These are phyloP conservation scores for Eudemis profundana DNA, from an alignment of 2,888 invertebrate genomes.

Conservation along the genomic window DNA sequence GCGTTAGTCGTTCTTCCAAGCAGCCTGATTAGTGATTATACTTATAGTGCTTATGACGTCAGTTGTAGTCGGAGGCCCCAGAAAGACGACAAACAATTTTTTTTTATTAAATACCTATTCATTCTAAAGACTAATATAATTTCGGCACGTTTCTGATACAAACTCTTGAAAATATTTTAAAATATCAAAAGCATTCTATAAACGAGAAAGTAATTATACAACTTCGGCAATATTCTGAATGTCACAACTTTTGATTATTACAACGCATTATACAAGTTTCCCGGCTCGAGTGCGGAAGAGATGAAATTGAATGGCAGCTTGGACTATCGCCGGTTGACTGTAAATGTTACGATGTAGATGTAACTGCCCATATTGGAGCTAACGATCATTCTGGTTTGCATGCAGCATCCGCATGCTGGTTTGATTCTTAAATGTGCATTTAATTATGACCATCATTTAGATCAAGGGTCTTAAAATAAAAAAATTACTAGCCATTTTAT, in stretches of 20 bases:
- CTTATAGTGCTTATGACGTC: too few relatives aligned
- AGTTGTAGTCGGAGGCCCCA: too few relatives aligned
- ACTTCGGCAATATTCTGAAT: slow-evolving; percentile 39
- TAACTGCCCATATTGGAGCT: slow-evolving; percentile 10
- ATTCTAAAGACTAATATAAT: not conserved
- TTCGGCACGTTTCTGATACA: not conserved
- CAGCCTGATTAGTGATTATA: too few relatives aligned
- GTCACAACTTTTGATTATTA: slow-evolving; percentile 34
- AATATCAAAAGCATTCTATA: slow-evolving; percentile 31
- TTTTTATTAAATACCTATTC: not conserved
- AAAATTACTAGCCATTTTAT: too few relatives aligned
- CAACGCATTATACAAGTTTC: slow-evolving; percentile 26
- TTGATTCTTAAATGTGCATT: too few relatives aligned
- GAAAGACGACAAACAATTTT: too few relatives aligned
- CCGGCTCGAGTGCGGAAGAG: slow-evolving; percentile 9
- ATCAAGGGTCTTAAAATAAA: too few relatives aligned
- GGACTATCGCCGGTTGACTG: slow-evolving; percentile 7
- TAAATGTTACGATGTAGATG: not conserved
- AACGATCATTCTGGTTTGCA: slow-evolving; percentile 5
- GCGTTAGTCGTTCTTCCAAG: too few relatives aligned
- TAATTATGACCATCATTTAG: too few relatives aligned
- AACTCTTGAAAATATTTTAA: slow-evolving; percentile 9
- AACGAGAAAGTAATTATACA: slow-evolving; percentile 36
- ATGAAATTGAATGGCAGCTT: slow-evolving; percentile 25
- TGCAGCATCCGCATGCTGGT: not conserved